Conservation (phyloP, 2,113 vertebrate species). For the Arothron firmamentum region DNA sequence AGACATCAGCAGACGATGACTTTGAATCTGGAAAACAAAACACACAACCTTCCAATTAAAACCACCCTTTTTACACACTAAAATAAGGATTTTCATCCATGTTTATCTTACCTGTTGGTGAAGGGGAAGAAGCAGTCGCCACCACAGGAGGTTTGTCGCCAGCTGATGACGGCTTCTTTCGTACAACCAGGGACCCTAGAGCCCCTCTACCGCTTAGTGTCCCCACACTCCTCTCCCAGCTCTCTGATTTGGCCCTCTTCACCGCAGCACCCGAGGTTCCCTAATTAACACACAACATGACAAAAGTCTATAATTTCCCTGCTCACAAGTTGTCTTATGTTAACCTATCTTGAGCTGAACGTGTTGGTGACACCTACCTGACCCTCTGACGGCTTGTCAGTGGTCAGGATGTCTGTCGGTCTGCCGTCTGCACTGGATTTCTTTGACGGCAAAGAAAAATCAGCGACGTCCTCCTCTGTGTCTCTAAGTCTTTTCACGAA, state of each 20-base stretch:
- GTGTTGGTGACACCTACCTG: slow-evolving; percentile 35
- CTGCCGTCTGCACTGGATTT: slow-evolving; percentile 25
- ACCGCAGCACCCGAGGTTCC: slow-evolving; percentile 32
- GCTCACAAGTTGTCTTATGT: too few species aligned
- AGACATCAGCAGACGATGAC: neutral
- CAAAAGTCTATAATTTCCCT: neutral
- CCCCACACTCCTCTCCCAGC: slow-evolving; percentile 82
- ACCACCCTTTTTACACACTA: neutral
- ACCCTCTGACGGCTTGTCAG: slow-evolving; percentile 57
- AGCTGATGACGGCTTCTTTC: slow-evolving; percentile 63
- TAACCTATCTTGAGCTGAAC: neutral
- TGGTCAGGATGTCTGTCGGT: slow-evolving; percentile 84
- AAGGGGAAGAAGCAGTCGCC: slow-evolving; percentile 9
- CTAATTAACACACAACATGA: slow-evolving; percentile 28
- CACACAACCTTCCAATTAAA: neutral
- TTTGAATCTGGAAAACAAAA: slow-evolving; percentile 48
- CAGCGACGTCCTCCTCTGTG: slow-evolving; percentile 70
- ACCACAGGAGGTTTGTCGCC: slow-evolving; percentile 25
- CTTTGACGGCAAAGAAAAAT: accelerated
- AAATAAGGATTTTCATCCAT: neutral
- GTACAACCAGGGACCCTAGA: slow-evolving; percentile 77
- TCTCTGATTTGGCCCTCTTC: slow-evolving; percentile 78
- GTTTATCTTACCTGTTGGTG: slow-evolving; percentile 43
- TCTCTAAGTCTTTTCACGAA: slow-evolving; percentile 79
- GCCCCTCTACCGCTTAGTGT: slow-evolving; percentile 57